Evolutionary conservation across 2,113 vertebrate genomes (phyloP).

Genomic region (Uria lomvia): DNA sequence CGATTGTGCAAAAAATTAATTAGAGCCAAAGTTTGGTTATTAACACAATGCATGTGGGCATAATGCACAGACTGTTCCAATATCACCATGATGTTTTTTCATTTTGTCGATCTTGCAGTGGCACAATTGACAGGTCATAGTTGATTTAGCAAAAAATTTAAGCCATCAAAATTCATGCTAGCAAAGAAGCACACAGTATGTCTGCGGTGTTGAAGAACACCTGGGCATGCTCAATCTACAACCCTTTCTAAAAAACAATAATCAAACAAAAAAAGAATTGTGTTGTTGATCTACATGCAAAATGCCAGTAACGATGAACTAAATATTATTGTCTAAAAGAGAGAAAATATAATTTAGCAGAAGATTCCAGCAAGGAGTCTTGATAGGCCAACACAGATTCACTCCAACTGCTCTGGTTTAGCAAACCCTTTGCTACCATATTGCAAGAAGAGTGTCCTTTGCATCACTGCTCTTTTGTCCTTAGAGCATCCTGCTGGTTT

Average conservation of each 20-base stretch:
- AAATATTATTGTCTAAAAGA: background rate
- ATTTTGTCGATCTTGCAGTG: background rate
- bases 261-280: background rate
- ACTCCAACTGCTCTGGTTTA: background rate
- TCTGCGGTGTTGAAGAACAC: background rate
- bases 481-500: background rate
- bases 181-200: background rate
- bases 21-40: background rate
- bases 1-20: background rate
- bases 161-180: background rate
- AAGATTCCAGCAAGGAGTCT: background rate
- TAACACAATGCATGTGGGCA: fast-evolving
- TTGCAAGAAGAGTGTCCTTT: background rate
- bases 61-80: background rate
- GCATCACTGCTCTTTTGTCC: background rate
- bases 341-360: background rate
- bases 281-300: background rate
- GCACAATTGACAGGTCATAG: background rate
- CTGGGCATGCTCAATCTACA: background rate
- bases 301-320: background rate
- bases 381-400: background rate
- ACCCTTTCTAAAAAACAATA: background rate
- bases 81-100: background rate
- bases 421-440: background rate
- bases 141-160: background rate